Evolutionary conservation across 1,140 invertebrate species (phyloP).

Genomic region (Lutraria rhynchaena): DNA sequence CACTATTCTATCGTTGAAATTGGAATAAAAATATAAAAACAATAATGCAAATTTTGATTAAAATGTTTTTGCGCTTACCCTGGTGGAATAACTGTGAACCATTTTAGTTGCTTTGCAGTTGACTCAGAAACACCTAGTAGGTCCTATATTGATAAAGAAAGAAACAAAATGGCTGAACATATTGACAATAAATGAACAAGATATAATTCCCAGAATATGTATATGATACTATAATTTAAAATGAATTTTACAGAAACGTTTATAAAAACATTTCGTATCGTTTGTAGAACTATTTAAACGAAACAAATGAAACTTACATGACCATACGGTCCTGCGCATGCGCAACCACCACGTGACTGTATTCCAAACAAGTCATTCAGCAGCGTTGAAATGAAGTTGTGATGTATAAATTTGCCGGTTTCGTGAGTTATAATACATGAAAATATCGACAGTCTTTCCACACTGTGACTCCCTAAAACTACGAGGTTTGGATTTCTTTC

Average conservation of each 20-base stretch:
- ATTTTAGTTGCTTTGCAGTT: conserved; percentile 29
- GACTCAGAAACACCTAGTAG: conserved; percentile 38
- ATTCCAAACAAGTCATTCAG: conserved; percentile 96
- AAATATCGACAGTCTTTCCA: conserved; percentile 90
- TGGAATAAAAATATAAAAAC: neutral
- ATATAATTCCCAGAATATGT: neutral
- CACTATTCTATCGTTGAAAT: neutral
- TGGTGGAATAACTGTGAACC: conserved; percentile 1
- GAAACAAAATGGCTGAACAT: neutral
- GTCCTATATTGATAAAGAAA: conserved; percentile 12
- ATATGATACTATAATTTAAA: neutral
- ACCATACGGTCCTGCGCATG: conserved; percentile 91
- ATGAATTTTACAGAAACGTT: neutral
- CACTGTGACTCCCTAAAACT: conserved; percentile 87
- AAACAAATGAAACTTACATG: conserved; percentile 43
- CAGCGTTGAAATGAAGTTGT: conserved; percentile 93
- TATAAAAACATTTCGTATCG: neutral
- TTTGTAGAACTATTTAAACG: neutral
- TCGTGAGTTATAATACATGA: conserved; percentile 92
- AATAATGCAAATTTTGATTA: neutral
- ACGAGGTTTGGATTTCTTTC: conserved; percentile 86
- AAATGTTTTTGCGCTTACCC: conserved; percentile 10
- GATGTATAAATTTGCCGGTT: conserved; percentile 88
- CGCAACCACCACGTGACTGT: conserved; percentile 92
- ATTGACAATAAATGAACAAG: neutral